phyloP scores from a whole-genome alignment of 2,113 vertebrate genomes.

The Spheniscus mendiculus region DNA sequence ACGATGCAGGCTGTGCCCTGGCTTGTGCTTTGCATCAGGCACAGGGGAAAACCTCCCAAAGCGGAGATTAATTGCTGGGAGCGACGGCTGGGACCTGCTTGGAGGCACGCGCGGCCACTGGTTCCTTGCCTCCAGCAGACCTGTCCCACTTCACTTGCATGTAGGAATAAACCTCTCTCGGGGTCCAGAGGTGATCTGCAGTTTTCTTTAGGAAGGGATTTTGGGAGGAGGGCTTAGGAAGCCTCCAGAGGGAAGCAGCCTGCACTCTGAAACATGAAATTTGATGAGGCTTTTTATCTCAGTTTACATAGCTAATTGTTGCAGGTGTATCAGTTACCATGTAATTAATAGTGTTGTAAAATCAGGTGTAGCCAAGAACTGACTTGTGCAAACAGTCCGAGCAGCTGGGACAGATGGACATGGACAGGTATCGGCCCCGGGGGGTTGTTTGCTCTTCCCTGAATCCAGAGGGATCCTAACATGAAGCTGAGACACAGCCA shows the following conservation, averaged over 20 bases:
- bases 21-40: neutral
- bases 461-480: neutral
- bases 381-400: neutral
- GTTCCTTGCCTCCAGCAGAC: neutral
- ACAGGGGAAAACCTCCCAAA: neutral
- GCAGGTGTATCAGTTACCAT: neutral
- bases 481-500: neutral
- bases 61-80: neutral
- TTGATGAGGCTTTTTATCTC: neutral
- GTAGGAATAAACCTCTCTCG: accelerated
- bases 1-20: neutral
- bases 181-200: neutral
- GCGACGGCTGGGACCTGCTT: neutral
- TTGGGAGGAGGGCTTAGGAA: neutral
- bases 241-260: neutral
- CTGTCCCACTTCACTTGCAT: accelerated
- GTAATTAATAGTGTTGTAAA: constrained; percentile 12
- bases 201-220: neutral
- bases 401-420: neutral
- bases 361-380: constrained; percentile 32
- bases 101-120: neutral
- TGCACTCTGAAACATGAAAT: neutral
- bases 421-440: accelerated
- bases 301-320: constrained; percentile 9
- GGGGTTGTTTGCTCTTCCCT: neutral